phyloP scores from a whole-genome alignment of 2,113 vertebrate genomes.

The Tragelaphus scriptus region DNA sequence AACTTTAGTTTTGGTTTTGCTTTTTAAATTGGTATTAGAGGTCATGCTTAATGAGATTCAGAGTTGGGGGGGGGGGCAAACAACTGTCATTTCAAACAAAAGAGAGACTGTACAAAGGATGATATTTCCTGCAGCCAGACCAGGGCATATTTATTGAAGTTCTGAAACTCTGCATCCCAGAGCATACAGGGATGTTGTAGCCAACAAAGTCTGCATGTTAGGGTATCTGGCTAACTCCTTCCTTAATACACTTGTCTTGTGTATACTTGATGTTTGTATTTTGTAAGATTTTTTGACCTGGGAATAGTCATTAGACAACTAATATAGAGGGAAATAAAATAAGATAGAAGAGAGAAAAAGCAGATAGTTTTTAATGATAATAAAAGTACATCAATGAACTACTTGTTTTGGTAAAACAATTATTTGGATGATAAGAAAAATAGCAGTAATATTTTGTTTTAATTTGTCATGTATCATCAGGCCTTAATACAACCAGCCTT shows the following conservation, averaged over 20 bases:
- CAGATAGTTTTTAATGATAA: neutral
- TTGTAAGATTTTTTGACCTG: neutral
- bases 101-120: neutral
- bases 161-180: neutral
- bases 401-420: neutral
- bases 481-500: too few relatives aligned
- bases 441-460: neutral
- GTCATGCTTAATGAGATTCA: neutral
- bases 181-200: neutral
- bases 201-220: neutral
- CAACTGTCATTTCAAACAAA: neutral
- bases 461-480: neutral
- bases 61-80: rapidly evolving
- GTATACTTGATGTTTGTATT: neutral
- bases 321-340: neutral
- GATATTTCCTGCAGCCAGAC: neutral
- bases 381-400: neutral
- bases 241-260: neutral
- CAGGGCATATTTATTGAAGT: too few relatives aligned
- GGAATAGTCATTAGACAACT: neutral
- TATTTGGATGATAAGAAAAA: neutral
- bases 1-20: neutral
- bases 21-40: neutral
- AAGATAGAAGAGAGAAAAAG: neutral
- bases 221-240: neutral